phyloP scores from a whole-genome alignment of 1,140 invertebrate species.

The Delia radicum region DNA sequence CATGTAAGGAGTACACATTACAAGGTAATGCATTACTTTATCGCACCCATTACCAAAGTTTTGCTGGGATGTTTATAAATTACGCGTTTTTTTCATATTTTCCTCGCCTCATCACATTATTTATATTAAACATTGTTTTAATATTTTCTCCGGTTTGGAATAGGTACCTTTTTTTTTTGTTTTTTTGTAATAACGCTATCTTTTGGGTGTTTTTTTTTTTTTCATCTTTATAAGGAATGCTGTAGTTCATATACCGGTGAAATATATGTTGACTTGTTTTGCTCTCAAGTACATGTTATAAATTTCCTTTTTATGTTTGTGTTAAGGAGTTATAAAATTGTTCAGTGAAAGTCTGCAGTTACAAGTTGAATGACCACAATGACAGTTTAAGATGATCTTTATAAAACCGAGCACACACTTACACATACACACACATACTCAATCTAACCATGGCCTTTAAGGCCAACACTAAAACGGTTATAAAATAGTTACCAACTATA shows the following conservation, averaged over 20 bases:
- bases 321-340: conserved; percentile 1
- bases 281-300: neutral
- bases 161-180: neutral
- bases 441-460: neutral
- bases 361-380: neutral
- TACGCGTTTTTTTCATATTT: neutral
- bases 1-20: too few relatives aligned
- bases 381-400: neutral
- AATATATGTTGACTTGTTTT: neutral
- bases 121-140: neutral
- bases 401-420: too few relatives aligned
- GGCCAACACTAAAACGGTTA: neutral
- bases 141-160: neutral
- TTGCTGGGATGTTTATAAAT: conserved; percentile 10
- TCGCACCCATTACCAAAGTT: too few relatives aligned
- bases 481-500: neutral
- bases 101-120: neutral
- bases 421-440: neutral
- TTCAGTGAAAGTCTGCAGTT: conserved; percentile 8
- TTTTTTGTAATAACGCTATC: neutral
- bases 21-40: too few relatives aligned
- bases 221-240: neutral
- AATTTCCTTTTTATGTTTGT: neutral
- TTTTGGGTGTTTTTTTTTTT: neutral
- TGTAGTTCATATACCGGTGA: neutral